A percentile compares a stretch with the other conserved stretches of the same genome.
Evolutionary conservation across 2,113 vertebrate species (phyloP).

Genomic region (Crotalus horridus): DNA sequence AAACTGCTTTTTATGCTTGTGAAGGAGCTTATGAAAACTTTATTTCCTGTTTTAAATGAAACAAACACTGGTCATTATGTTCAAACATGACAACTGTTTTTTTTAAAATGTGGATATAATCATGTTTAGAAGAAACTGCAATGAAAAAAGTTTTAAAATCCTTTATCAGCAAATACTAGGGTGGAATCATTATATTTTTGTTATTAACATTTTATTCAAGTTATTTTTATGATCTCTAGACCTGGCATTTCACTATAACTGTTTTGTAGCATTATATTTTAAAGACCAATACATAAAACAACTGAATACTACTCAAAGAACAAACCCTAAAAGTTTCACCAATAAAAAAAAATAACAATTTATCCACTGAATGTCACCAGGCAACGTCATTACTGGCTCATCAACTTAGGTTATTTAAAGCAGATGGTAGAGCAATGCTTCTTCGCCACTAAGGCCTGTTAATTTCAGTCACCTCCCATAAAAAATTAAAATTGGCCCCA

Average conservation of each 20-base stretch:
- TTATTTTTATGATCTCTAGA: neutral
- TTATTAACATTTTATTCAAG: neutral
- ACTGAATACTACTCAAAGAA: slow-evolving; percentile 63
- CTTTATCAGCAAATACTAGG: neutral
- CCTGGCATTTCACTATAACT: neutral
- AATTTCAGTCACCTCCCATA: slow-evolving; percentile 71
- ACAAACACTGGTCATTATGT: no score
- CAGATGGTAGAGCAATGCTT: slow-evolving; percentile 65
- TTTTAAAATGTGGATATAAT: neutral
- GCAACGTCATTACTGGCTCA: slow-evolving; percentile 71
- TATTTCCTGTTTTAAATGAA: neutral
- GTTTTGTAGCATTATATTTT: slow-evolving; percentile 61
- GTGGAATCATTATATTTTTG: neutral
- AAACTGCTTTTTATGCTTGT: neutral
- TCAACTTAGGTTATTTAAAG: slow-evolving; percentile 65
- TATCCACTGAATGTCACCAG: slow-evolving; percentile 72
- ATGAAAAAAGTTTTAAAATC: neutral
- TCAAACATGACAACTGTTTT: neutral
- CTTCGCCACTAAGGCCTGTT: slow-evolving; percentile 62
- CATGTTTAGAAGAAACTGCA: neutral
- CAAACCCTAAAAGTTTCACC: slow-evolving; percentile 60
- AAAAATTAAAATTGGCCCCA: slow-evolving; percentile 77
- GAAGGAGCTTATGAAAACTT: neutral
- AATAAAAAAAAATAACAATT: slow-evolving; percentile 58
- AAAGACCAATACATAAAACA: slow-evolving; percentile 50